Base-by-base conservation (phyloP, 2,888 invertebrate species). In the Drosophila antonietae region DNA sequence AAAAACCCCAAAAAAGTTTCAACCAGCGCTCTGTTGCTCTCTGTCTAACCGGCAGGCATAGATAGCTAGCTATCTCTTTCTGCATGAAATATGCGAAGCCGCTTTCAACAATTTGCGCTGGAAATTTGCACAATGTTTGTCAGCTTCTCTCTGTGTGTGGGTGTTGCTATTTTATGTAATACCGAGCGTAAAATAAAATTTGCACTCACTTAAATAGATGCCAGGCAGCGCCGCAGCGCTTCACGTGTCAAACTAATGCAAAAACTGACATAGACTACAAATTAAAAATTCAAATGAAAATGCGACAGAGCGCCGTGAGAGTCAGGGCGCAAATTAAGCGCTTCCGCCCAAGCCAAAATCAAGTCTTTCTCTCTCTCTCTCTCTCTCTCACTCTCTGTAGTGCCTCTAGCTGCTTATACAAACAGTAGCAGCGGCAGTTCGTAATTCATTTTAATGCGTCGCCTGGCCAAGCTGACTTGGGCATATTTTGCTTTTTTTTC, bases 251-350 rank as follows among this genome's bases (percentile, higher is more conserved):
- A 84, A 80, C 83, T 78, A 83, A 83, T 83, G 83, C 86, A 68
- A 58, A 75, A 88, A 80, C 65, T 88, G 83, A 83, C 86, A 80
- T 82, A 61, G 73, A 56, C 60, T 59, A 67, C 67, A 75, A 86
- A 88, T 89, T 84, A 84, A 79, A 88, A 88, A 81, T 85, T 84
- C 79, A 88, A 85, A 84, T 87, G 74, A 78, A 83, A 81, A 78
- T 76, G 65, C 49, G 68, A 46, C 63, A 43, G 51, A 44, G 20
- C 20, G 20, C 20, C 12, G 44, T 12, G 6, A 5, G 37, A 60
- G 43, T 37, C 14, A 20, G 62, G 47, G 72, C 62, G 60, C 81
- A 89, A 89, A 86, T 86, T 81, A 89, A 84, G 87, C 67, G 65
- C 76, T 86, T 86, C 88, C 86, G 73, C 41, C 44, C 20, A n/a